Percentiles rank a stretch among this genome's conserved stretches.
Evolutionary conservation across 2,888 invertebrate genomes (phyloP).

Genomic region (Rhagonycha lutea): DNA sequence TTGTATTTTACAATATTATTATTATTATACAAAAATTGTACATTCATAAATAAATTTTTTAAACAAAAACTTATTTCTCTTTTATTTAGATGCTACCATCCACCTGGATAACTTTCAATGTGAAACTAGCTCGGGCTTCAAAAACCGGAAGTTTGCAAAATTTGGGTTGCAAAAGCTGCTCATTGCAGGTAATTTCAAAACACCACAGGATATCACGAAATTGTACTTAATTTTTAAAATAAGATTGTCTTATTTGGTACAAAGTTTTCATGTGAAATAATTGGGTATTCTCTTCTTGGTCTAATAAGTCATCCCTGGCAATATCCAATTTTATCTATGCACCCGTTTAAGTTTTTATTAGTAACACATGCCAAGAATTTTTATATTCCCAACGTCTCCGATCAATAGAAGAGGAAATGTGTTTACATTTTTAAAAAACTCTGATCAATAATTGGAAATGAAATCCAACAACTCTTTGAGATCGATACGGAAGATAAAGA

Average conservation of each 20-base stretch:
- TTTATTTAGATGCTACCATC: background rate
- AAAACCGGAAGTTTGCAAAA: background rate
- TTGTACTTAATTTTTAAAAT: background rate
- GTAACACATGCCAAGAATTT: background rate
- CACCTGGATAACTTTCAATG: background rate
- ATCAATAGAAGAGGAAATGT: background rate
- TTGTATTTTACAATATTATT: slow-evolving; percentile 50
- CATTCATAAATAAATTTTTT: slow-evolving; percentile 50
- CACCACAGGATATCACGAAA: background rate
- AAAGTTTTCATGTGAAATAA: background rate
- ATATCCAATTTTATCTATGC: background rate
- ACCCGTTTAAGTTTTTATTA: background rate
- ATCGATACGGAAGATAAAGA: too few relatives aligned
- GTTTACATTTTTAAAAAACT: background rate
- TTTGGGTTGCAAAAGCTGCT: background rate
- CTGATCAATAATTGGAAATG: too few relatives aligned
- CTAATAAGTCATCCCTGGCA: background rate
- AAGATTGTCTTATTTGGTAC: background rate
- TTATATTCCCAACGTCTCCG: background rate
- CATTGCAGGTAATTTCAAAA: background rate
- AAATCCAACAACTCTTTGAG: too few relatives aligned
- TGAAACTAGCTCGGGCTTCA: background rate
- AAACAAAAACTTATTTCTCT: slow-evolving; percentile 3
- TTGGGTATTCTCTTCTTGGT: background rate
- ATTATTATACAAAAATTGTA: slow-evolving; percentile 43